Evolutionary conservation across 2,888 invertebrate genomes (phyloP).

Genomic region (Sarcophaga carnaria): DNA sequence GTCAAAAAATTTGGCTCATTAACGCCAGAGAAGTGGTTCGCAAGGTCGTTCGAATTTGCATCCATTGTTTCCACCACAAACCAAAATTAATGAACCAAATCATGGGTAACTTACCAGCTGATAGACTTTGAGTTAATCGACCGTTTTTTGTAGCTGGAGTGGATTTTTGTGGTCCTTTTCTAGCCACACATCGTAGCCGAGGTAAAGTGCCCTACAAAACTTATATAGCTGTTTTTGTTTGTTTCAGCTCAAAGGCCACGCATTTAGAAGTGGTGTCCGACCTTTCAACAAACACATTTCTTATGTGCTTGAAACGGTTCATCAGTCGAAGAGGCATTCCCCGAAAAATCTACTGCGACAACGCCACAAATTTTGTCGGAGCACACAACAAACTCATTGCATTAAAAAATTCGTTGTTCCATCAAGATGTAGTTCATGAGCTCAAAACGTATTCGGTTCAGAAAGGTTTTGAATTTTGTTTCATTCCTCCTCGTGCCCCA

Average conservation of each 20-base stretch:
- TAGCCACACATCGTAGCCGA: constrained; percentile 45
- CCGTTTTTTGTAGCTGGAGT: constrained; percentile 50
- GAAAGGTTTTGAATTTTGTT: constrained; percentile 2
- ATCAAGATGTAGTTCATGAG: too few species aligned
- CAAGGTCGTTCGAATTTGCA: constrained; percentile 50
- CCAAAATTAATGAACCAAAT: too few species aligned
- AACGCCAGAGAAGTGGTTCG: constrained; percentile 46
- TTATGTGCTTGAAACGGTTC: not conserved
- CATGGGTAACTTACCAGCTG: too few species aligned
- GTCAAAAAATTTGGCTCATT: constrained; percentile 56
- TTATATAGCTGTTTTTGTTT: constrained; percentile 45
- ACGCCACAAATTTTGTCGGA: constrained; percentile 1
- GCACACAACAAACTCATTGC: not conserved
- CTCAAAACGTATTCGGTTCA: too few species aligned
- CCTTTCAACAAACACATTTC: not conserved
- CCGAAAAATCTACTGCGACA: not conserved
- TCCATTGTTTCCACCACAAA: not conserved
- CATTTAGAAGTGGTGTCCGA: not conserved
- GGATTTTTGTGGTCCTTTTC: constrained; percentile 56
- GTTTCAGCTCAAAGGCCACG: constrained; percentile 29
- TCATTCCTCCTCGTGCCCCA: constrained; percentile 29
- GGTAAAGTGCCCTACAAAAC: constrained; percentile 44
- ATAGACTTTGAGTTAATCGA: too few species aligned
- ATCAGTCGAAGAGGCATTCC: not conserved
- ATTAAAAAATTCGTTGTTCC: too few species aligned